Evolutionary conservation across 2,888 invertebrate species (phyloP).

Genomic region (Caenorhabditis plicata): DNA sequence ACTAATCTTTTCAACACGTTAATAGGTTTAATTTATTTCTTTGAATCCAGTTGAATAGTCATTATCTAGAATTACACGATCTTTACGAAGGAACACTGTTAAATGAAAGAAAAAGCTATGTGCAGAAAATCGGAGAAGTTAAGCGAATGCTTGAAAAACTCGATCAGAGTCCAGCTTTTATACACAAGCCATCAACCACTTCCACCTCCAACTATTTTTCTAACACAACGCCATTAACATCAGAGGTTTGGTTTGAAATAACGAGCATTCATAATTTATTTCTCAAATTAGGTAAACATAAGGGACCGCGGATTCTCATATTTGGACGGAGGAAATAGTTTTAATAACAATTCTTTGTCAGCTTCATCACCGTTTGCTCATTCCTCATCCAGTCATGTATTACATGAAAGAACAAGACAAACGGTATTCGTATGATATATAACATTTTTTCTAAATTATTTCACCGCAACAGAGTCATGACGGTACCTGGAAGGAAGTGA

Average conservation of each 20-base stretch:
- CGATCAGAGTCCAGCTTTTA: constrained; percentile 54
- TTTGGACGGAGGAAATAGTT: constrained; percentile 22
- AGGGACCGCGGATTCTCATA: constrained; percentile 43
- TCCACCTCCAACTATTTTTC: constrained; percentile 23
- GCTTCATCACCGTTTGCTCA: constrained; percentile 28
- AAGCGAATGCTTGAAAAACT: constrained; percentile 85
- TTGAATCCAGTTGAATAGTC: background rate
- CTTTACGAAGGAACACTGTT: constrained; percentile 95
- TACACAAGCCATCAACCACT: constrained; percentile 18
- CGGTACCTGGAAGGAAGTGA: constrained; percentile 58
- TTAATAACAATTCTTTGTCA: constrained; percentile 7
- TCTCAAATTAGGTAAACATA: background rate
- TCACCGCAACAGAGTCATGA: constrained; percentile 44
- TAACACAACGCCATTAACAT: constrained; percentile 23
- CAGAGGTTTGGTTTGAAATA: constrained; percentile 18
- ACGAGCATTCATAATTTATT: background rate
- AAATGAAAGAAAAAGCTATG: constrained; percentile 89
- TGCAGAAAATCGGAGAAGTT: constrained; percentile 80
- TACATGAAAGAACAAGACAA: constrained; percentile 41
- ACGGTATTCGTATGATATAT: background rate
- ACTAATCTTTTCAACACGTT: constrained; percentile 95
- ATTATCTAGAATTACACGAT: constrained; percentile 84
- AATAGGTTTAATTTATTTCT: constrained; percentile 76
- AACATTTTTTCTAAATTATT: background rate
- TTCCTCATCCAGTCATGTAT: constrained; percentile 23